Evolutionary conservation across 2,113 vertebrate genomes (phyloP).

Genomic region (Pogonocichla stellata): DNA sequence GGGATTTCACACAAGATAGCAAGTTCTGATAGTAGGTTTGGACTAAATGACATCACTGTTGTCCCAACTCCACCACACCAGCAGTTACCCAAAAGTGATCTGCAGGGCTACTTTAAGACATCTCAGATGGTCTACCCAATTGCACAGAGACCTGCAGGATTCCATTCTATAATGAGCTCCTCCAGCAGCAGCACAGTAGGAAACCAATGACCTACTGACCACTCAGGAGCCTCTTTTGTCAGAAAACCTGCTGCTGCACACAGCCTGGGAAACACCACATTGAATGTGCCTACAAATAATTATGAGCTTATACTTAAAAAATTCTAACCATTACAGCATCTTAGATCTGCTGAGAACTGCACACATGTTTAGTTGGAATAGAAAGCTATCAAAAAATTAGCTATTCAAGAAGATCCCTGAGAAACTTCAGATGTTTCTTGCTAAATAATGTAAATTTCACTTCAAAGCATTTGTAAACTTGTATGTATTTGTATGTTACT

Average conservation of each 20-base stretch:
- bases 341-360: background rate
- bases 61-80: background rate
- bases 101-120: background rate
- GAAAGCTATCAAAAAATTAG: background rate
- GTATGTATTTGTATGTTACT: fast-evolving
- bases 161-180: background rate
- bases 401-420: background rate
- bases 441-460: background rate
- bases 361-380: background rate
- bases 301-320: background rate
- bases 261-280: background rate
- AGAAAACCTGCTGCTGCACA: background rate
- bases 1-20: background rate
- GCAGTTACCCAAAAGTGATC: background rate
- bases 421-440: background rate
- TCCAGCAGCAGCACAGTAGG: background rate
- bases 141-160: background rate
- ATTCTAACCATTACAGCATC: background rate
- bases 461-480: background rate
- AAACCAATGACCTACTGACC: background rate
- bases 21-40: background rate
- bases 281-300: background rate
- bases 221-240: background rate
- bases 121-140: background rate
- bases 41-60: background rate